A percentile compares a stretch with the other conserved stretches of the same genome.
phyloP scores from a whole-genome alignment of 2,113 vertebrate genomes.

The Ursus arctos region DNA sequence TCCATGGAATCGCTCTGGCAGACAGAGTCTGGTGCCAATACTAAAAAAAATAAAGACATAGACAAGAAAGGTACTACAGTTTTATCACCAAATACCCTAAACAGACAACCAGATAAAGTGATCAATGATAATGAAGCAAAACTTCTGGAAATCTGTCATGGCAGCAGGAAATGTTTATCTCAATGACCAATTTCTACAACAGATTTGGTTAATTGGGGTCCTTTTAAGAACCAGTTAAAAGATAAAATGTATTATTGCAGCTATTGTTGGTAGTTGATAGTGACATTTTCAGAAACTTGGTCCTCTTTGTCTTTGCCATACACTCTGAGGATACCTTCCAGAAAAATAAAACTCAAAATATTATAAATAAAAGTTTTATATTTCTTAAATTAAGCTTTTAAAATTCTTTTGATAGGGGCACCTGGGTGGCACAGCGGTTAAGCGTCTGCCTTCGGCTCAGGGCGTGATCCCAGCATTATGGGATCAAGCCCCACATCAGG shows the following conservation, averaged over 20 bases:
- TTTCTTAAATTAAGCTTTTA: slow-evolving; percentile 21
- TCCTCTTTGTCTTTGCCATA: not conserved
- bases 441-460: too few relatives aligned
- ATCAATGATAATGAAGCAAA: slow-evolving; percentile 41
- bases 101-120: slow-evolving; percentile 12
- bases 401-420: not conserved
- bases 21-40: slow-evolving; percentile 42
- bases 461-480: too few relatives aligned
- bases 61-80: not conserved
- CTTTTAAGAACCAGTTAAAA: slow-evolving; percentile 26
- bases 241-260: not conserved
- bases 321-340: not conserved
- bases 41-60: not conserved
- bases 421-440: too few relatives aligned
- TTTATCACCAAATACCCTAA: slow-evolving; percentile 29
- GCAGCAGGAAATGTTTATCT: slow-evolving; percentile 1
- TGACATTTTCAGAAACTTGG: not conserved
- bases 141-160: not conserved
- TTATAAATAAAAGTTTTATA: not conserved
- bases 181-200: not conserved
- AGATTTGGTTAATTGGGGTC: not conserved
- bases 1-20: not conserved
- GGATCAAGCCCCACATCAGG: too few relatives aligned
- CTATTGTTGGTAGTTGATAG: not conserved
- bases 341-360: slow-evolving; percentile 28